A percentile compares a stretch with the other conserved stretches of the same genome.
Conservation (phyloP, 2,888 invertebrate species). For the Chironomus riparius region DNA sequence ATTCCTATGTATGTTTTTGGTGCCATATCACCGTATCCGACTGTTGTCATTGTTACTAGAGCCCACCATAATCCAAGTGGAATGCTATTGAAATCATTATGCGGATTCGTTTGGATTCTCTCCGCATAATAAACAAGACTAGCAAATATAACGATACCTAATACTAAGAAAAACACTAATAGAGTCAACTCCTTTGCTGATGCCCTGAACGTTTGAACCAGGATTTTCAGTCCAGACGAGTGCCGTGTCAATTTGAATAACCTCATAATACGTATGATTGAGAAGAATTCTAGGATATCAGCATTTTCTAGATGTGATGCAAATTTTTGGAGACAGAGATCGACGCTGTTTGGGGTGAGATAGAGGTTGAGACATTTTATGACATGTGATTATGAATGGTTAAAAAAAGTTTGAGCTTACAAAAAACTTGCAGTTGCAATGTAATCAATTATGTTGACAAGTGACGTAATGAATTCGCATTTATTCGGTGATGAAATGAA, state of each 20-base stretch:
- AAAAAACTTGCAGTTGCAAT: slow-evolving; percentile 96
- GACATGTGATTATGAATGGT: background rate
- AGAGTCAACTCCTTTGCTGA: slow-evolving; percentile 94
- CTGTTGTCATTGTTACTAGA: slow-evolving; percentile 97
- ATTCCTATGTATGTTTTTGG: slow-evolving; percentile 97
- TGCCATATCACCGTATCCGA: slow-evolving; percentile 97
- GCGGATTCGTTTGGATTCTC: slow-evolving; percentile 86
- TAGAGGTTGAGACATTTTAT: background rate
- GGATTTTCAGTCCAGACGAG: slow-evolving; percentile 94
- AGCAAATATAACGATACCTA: slow-evolving; percentile 97
- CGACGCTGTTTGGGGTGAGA: slow-evolving; percentile 55
- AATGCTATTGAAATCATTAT: slow-evolving; percentile 97
- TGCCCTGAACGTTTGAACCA: slow-evolving; percentile 96
- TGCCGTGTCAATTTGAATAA: slow-evolving; percentile 94
- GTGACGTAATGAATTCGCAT: slow-evolving; percentile 88
- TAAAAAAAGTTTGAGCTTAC: background rate
- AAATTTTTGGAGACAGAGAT: slow-evolving; percentile 79
- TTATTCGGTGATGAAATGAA: slow-evolving; percentile 92
- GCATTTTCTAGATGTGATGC: slow-evolving; percentile 88
- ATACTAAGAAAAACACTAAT: slow-evolving; percentile 92
- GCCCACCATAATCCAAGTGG: slow-evolving; percentile 98
- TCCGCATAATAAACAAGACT: slow-evolving; percentile 98
- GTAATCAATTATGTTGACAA: slow-evolving; percentile 98
- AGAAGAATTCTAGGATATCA: slow-evolving; percentile 94
- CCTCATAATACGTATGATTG: slow-evolving; percentile 95